These are phyloP conservation scores for Eupeodes latifasciatus DNA, from an alignment of 2,888 invertebrate species.

Conservation along the genomic window DNA sequence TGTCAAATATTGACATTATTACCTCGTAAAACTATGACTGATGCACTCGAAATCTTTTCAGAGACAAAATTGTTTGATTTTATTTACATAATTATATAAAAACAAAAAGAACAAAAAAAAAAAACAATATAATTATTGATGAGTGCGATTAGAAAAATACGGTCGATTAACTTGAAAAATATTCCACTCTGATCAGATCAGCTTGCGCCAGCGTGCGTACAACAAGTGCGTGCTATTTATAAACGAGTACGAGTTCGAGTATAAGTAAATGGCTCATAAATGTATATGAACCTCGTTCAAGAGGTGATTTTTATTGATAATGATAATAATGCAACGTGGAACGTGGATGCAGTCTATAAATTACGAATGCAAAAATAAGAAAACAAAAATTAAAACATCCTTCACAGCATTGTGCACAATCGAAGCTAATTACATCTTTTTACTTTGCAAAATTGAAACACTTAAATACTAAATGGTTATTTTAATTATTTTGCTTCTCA, in stretches of 20 bases:
- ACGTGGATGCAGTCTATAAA: constrained; percentile 11
- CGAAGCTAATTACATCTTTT: constrained; percentile 33
- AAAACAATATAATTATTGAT: constrained; percentile 20
- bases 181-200: constrained; percentile 70
- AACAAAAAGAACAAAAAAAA: constrained; percentile 9
- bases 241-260: constrained; percentile 23
- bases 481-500: constrained; percentile 28
- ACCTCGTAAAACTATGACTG: constrained; percentile 2
- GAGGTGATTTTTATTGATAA: constrained; percentile 44
- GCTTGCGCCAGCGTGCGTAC: constrained; percentile 54
- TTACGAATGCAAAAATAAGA: background rate
- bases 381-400: background rate
- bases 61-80: background rate
- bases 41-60: constrained; percentile 13
- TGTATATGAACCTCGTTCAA: constrained; percentile 41
- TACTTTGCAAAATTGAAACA: constrained; percentile 28
- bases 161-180: constrained; percentile 58
- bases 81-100: constrained; percentile 1
- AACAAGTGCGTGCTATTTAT: constrained; percentile 48
- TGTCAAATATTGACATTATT: constrained; percentile 35
- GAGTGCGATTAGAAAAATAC: constrained; percentile 44
- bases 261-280: constrained; percentile 48
- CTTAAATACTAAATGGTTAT: constrained; percentile 24
- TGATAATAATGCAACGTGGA: constrained; percentile 36
- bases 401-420: constrained; percentile 5